These are phyloP conservation scores for Cochlearius cochlearius DNA, from an alignment of 2,113 vertebrate species.

Conservation along the genomic window DNA sequence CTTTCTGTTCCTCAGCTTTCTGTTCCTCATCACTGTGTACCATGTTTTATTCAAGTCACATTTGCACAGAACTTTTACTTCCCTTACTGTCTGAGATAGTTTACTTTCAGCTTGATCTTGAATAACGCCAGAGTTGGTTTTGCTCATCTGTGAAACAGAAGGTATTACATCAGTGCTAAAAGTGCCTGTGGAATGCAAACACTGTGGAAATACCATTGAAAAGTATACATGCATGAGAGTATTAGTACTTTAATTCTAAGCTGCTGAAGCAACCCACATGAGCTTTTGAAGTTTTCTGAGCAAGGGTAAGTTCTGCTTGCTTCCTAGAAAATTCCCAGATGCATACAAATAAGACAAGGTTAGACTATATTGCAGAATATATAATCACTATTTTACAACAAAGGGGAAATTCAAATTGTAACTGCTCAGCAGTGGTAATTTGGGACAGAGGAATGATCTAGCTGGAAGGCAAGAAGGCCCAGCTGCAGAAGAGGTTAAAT, in stretches of 20 bases:
- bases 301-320: not conserved
- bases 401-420: not conserved
- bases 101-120: conserved; percentile 24
- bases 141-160: not conserved
- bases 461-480: no score
- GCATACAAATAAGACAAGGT: not conserved
- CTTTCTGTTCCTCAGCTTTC: no score
- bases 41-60: conserved; percentile 18
- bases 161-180: not conserved
- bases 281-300: not conserved
- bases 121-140: not conserved
- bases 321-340: not conserved
- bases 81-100: not conserved
- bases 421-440: not conserved
- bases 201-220: not conserved
- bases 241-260: not conserved
- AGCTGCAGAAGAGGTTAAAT: not conserved
- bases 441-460: not conserved
- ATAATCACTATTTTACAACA: not conserved
- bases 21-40: not conserved
- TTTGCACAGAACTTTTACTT: not conserved
- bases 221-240: not conserved
- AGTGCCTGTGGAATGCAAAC: not conserved
- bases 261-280: not conserved
- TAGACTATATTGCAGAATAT: not conserved